Conservation (phyloP, 1,140 invertebrate species). For the Caenorhabditis latens region DNA sequence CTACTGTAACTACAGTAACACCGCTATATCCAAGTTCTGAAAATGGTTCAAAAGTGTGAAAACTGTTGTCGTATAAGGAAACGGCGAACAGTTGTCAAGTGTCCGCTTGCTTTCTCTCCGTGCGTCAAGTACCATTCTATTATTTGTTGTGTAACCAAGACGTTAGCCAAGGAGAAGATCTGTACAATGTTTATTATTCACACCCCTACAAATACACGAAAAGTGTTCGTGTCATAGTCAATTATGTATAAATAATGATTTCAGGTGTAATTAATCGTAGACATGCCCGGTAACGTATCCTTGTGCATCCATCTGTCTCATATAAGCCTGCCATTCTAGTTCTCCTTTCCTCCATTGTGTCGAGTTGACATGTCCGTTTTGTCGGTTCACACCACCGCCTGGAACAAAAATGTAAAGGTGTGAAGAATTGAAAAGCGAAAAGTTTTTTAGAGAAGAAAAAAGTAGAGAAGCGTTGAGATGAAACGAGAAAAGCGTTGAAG, state of each 20-base stretch:
- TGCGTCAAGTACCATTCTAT: constrained; percentile 45
- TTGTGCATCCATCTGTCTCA: constrained; percentile 89
- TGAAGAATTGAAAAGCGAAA: constrained; percentile 53
- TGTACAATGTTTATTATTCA: constrained; percentile 50
- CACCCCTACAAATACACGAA: not conserved
- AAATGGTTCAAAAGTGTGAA: not conserved
- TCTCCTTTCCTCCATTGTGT: constrained; percentile 91
- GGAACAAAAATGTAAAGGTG: constrained; percentile 72
- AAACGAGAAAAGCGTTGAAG: constrained; percentile 50
- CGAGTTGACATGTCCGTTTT: constrained; percentile 79
- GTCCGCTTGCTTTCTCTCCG: not conserved
- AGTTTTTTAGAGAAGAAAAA: not conserved
- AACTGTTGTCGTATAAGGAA: not conserved
- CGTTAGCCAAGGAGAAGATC: constrained; percentile 36
- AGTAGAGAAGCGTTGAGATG: constrained; percentile 51
- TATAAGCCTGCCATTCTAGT: constrained; percentile 95
- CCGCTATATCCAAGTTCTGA: not conserved
- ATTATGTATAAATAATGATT: constrained; percentile 6
- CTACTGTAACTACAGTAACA: no score
- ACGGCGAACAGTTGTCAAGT: constrained; percentile 34
- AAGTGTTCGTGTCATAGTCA: constrained; percentile 24
- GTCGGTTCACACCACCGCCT: constrained; percentile 79
- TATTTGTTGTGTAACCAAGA: constrained; percentile 50
- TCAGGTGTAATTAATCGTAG: not conserved
- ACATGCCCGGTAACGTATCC: constrained; percentile 40